These are phyloP conservation scores for Agrotis exclamationis DNA, from an alignment of 2,888 invertebrate genomes.

Conservation along the genomic window DNA sequence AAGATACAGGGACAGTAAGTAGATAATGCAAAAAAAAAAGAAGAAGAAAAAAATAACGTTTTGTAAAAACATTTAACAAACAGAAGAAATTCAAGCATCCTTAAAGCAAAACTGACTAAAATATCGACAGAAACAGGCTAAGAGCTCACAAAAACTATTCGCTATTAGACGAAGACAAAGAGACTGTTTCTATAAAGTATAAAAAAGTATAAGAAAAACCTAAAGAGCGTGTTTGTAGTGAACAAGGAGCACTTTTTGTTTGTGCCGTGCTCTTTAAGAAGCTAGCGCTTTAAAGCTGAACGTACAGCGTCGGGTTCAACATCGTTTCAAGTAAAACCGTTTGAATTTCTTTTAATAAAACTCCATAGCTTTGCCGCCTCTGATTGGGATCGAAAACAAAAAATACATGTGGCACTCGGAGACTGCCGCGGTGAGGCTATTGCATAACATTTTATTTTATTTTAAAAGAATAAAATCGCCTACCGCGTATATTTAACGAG, in stretches of 20 bases:
- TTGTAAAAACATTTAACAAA: neutral
- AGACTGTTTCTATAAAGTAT: constrained; percentile 57
- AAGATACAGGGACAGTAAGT: too few relatives aligned
- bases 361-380: too few relatives aligned
- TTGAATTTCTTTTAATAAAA: too few relatives aligned
- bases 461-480: too few relatives aligned
- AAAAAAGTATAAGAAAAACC: constrained; percentile 46
- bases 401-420: too few relatives aligned
- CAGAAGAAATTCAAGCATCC: neutral
- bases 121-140: constrained; percentile 19
- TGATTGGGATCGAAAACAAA: too few relatives aligned
- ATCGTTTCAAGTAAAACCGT: too few relatives aligned
- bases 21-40: too few relatives aligned
- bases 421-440: too few relatives aligned
- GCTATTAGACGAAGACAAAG: constrained; percentile 63
- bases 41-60: neutral
- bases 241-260: constrained; percentile 53
- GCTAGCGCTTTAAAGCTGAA: constrained; percentile 30
- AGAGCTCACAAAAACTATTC: constrained; percentile 60
- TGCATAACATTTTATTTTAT: too few relatives aligned
- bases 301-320: neutral
- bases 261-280: constrained; percentile 39
- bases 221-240: constrained; percentile 51
- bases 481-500: too few relatives aligned
- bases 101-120: constrained; percentile 26